Conservation (phyloP, 1,140 invertebrate species). For the Nephotettix cincticeps region DNA sequence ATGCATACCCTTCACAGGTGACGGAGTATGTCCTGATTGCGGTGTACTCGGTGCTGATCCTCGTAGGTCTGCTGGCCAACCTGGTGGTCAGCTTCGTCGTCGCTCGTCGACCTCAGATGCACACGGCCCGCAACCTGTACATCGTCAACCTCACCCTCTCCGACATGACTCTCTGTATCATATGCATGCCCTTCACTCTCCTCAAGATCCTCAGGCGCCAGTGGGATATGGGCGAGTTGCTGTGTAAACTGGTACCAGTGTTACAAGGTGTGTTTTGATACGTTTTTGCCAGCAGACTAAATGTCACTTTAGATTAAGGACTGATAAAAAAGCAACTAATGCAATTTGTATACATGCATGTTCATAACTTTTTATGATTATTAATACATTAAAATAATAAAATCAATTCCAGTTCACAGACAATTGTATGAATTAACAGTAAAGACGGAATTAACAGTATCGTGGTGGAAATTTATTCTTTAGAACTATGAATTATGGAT, state of each 20-base stretch:
- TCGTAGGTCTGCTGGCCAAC: conserved; percentile 48
- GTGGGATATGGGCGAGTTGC: conserved; percentile 48
- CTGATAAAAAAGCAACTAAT: too few relatives aligned
- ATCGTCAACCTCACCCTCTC: conserved; percentile 61
- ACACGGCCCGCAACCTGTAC: conserved; percentile 60
- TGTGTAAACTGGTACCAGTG: conserved; percentile 58
- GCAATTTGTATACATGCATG: too few relatives aligned
- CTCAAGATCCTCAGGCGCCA: conserved; percentile 44
- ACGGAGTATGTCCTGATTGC: conserved; percentile 42
- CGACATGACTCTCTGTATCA: conserved; percentile 56
- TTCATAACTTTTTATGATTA: too few relatives aligned
- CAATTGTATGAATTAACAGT: too few relatives aligned
- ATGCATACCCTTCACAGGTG: conserved; percentile 44
- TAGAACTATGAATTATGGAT: too few relatives aligned
- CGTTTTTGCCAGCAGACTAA: too few relatives aligned
- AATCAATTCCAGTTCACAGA: too few relatives aligned
- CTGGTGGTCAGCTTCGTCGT: conserved; percentile 48
- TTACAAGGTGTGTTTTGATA: conserved; percentile 53
- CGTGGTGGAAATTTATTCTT: too few relatives aligned
- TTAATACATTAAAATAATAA: too few relatives aligned
- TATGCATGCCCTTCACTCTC: conserved; percentile 60
- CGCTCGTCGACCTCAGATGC: conserved; percentile 48
- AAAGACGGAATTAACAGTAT: too few relatives aligned
- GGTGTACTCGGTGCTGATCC: conserved; percentile 47
- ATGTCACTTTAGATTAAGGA: too few relatives aligned